phyloP scores from a whole-genome alignment of 2,888 invertebrate species.

The Mechanitis mazaeus region DNA sequence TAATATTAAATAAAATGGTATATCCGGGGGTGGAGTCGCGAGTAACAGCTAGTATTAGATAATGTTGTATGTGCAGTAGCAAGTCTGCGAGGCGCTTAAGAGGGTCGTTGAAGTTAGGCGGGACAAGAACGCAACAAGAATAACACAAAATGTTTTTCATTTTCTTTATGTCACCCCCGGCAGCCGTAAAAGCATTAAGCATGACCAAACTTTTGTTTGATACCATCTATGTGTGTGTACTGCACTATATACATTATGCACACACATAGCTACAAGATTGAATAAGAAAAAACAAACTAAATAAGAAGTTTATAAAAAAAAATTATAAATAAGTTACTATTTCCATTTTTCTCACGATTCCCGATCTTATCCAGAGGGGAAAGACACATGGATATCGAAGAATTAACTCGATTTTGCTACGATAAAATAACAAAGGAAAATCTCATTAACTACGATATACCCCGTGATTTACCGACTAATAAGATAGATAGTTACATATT shows the following conservation, averaged over 20 bases:
- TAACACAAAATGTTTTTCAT: conserved; percentile 88
- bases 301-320: no score
- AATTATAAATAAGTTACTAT: conserved; percentile 25
- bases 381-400: conserved; percentile 40
- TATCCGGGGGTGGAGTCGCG: no score
- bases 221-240: conserved; percentile 65
- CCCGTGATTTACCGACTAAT: conserved; percentile 6
- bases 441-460: conserved; percentile 17
- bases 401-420: conserved; percentile 38
- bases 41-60: no score
- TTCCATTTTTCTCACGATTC: conserved; percentile 48
- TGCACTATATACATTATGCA: conserved; percentile 24
- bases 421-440: conserved; percentile 34
- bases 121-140: conserved; percentile 76
- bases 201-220: conserved; percentile 86
- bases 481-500: background rate
- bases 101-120: conserved; percentile 69
- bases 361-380: conserved; percentile 36
- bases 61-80: conserved; percentile 27
- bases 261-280: no score
- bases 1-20: no score
- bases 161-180: conserved; percentile 92
- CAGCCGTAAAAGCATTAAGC: conserved; percentile 92
- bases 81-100: conserved; percentile 47
- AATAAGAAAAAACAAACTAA: no score